These are phyloP conservation scores for Eriosoma lanigerum DNA, from an alignment of 1,140 invertebrate genomes.

Conservation along the genomic window DNA sequence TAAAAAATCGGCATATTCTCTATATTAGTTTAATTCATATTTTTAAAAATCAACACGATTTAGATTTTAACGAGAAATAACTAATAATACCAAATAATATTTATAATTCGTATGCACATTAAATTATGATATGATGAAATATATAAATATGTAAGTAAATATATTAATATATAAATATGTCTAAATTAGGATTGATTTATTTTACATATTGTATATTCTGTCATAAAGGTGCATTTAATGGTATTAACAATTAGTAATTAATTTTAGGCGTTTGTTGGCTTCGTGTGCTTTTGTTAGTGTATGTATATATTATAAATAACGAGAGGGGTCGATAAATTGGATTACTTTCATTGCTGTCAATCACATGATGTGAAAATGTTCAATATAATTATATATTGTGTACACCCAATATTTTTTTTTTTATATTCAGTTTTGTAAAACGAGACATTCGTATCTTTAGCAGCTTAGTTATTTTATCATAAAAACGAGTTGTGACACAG, in stretches of 20 bases:
- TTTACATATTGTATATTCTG: not conserved
- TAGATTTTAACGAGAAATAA: no score
- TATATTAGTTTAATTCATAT: no score
- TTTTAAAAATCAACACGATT: no score
- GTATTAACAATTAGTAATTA: constrained; percentile 1
- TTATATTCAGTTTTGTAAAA: not conserved
- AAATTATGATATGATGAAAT: no score
- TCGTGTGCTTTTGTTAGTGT: not conserved
- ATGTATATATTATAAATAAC: not conserved
- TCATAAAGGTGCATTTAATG: not conserved
- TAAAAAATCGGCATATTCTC: no score
- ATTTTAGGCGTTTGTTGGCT: not conserved
- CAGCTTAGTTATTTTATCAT: not conserved
- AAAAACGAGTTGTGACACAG: not conserved
- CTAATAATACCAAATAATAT: no score
- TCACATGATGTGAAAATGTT: constrained; percentile 15
- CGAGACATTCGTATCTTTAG: not conserved
- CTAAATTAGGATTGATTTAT: not conserved
- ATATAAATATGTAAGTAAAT: not conserved
- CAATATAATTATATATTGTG: no score
- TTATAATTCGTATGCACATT: no score
- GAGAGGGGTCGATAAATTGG: constrained; percentile 21
- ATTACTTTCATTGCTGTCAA: constrained; percentile 35
- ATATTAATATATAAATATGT: not conserved
- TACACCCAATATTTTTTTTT: not conserved